phyloP scores from a whole-genome alignment of 1,140 invertebrate genomes.

The Pogonognathellus flavescens region DNA sequence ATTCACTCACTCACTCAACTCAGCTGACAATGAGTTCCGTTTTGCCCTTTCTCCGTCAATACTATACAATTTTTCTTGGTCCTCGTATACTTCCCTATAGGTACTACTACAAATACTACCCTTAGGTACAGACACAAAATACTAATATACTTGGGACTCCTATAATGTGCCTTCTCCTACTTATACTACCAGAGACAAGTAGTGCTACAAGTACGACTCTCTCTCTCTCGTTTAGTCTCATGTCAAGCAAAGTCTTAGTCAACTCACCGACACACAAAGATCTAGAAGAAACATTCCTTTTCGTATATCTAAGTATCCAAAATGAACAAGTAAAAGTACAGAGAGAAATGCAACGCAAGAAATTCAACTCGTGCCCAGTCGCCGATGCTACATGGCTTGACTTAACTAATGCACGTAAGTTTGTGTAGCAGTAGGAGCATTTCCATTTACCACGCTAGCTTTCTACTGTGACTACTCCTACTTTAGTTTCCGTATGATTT shows the following conservation, averaged over 20 bases:
- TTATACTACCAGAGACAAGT: too few species aligned
- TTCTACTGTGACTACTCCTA: not conserved
- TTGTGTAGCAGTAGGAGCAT: slow-evolving; percentile 22
- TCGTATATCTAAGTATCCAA: too few species aligned
- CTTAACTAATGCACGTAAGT: slow-evolving; percentile 22
- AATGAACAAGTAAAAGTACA: too few species aligned
- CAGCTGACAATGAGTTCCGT: too few species aligned
- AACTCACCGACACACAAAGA: not conserved
- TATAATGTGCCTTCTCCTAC: too few species aligned
- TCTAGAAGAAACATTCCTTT: too few species aligned
- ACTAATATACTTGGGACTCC: not conserved
- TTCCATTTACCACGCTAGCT: slow-evolving; percentile 9
- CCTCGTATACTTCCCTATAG: not conserved
- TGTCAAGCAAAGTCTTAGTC: not conserved
- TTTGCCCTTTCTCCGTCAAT: too few species aligned
- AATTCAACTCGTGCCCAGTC: slow-evolving; percentile 34
- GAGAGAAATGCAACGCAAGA: too few species aligned
- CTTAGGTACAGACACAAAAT: not conserved
- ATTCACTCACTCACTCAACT: too few species aligned
- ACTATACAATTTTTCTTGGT: not conserved
- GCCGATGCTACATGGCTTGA: not conserved
- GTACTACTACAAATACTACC: not conserved
- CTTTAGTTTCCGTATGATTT: slow-evolving; percentile 21
- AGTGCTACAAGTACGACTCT: not conserved
- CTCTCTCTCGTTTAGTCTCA: not conserved